phyloP scores from a whole-genome alignment of 2,888 invertebrate genomes.

The Arenicola marina region DNA sequence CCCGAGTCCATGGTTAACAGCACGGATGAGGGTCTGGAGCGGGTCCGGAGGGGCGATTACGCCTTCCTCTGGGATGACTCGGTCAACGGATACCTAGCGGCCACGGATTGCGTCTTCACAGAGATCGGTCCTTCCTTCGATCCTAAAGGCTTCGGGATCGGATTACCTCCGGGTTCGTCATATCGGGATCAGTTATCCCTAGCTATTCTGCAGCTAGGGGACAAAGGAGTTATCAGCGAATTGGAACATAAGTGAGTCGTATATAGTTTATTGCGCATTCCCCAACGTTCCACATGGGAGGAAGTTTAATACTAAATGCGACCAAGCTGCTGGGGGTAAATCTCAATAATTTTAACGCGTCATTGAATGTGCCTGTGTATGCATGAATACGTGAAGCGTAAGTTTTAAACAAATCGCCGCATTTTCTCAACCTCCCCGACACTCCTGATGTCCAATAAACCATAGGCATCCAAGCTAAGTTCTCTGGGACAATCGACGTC shows the following conservation, averaged over 20 bases:
- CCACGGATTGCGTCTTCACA: constrained; percentile 49
- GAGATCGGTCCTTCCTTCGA: constrained; percentile 57
- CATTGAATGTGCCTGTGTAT: too few relatives aligned
- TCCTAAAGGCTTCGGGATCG: constrained; percentile 56
- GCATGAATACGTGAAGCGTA: too few relatives aligned
- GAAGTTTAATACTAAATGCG: too few relatives aligned
- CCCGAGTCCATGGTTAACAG: constrained; percentile 48
- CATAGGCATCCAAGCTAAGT: too few relatives aligned
- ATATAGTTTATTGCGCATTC: too few relatives aligned
- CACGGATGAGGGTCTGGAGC: constrained; percentile 46
- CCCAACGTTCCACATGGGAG: too few relatives aligned
- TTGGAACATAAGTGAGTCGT: constrained; percentile 48
- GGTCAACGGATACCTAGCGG: constrained; percentile 54
- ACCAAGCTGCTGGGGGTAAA: too few relatives aligned
- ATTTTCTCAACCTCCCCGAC: too few relatives aligned
- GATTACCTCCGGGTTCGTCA: constrained; percentile 53
- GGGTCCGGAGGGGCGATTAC: constrained; percentile 42
- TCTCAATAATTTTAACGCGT: too few relatives aligned
- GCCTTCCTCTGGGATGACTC: constrained; percentile 60
- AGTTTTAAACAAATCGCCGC: too few relatives aligned
- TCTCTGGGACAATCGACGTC: too few relatives aligned
- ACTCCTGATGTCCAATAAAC: too few relatives aligned
- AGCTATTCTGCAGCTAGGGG: constrained; percentile 50
- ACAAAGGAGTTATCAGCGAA: constrained; percentile 47
- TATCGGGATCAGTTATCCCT: constrained; percentile 53